These are phyloP conservation scores for Acipenser ruthenus DNA, from an alignment of 2,797 vertebrate species.

Conservation along the genomic window DNA sequence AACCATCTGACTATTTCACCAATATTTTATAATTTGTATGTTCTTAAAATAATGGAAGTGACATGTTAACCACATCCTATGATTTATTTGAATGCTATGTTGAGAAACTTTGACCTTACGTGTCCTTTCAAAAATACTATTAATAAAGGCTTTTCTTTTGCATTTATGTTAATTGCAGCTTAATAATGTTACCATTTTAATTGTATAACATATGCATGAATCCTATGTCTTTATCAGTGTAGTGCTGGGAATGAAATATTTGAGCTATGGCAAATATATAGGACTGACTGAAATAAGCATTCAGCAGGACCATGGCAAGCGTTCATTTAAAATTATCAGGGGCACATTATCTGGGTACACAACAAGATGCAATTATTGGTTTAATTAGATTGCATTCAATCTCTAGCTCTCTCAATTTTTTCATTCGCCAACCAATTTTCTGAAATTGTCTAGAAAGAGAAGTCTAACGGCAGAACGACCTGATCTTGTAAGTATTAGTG, in stretches of 20 bases:
- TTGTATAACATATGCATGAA: not conserved
- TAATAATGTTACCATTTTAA: not conserved
- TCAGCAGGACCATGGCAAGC: constrained; percentile 45
- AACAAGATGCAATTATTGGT: constrained; percentile 61
- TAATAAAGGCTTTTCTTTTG: no score
- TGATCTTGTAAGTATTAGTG: no score
- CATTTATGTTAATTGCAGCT: no score
- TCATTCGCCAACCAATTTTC: constrained; percentile 66
- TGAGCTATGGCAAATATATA: not conserved
- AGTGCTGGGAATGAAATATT: not conserved
- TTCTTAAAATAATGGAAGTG: no score
- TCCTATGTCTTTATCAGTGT: no score
- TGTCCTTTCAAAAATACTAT: not conserved
- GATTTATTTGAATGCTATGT: not conserved
- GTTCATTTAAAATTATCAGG: constrained; percentile 64
- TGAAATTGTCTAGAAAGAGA: constrained; percentile 56
- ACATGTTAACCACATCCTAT: not conserved
- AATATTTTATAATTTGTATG: not conserved
- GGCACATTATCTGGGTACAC: constrained; percentile 62
- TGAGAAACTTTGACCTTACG: not conserved
- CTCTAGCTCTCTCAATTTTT: constrained; percentile 56
- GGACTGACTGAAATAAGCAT: constrained; percentile 29
- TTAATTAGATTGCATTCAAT: constrained; percentile 64
- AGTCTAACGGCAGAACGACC: no score
- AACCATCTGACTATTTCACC: not conserved